Conservation (phyloP, 2,888 invertebrate species). For the Folsomia manolachei region DNA sequence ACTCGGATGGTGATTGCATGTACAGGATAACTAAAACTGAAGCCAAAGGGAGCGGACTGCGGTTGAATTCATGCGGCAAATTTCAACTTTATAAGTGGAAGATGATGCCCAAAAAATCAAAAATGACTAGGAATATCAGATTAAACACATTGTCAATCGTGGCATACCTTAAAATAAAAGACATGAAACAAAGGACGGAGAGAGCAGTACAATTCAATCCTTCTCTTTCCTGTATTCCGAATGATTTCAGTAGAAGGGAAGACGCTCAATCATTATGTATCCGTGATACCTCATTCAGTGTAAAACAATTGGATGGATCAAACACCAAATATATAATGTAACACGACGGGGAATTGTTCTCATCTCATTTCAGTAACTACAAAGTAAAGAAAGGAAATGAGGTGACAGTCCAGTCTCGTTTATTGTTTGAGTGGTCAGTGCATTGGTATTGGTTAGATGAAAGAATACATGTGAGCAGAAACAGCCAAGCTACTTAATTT, state of each 20-base stretch:
- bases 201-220: no score
- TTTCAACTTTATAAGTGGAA: not conserved
- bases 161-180: conserved; percentile 18
- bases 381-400: no score
- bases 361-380: no score
- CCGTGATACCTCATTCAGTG: not conserved
- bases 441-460: not conserved
- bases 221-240: not conserved
- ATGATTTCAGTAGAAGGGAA: not conserved
- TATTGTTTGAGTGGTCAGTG: no score
- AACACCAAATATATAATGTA: no score
- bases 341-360: no score
- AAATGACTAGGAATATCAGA: conserved; percentile 18
- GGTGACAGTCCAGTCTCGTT: no score
- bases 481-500: not conserved
- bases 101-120: not conserved
- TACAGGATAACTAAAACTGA: no score
- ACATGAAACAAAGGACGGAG: conserved; percentile 17
- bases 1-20: conserved; percentile 21
- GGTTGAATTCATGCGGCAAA: not conserved
- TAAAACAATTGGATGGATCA: not conserved
- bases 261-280: not conserved
- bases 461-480: not conserved
- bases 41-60: no score
- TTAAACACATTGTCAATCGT: conserved; percentile 13